These are phyloP conservation scores for Phaonia tiefii DNA, from an alignment of 2,888 invertebrate genomes.

Conservation along the genomic window DNA sequence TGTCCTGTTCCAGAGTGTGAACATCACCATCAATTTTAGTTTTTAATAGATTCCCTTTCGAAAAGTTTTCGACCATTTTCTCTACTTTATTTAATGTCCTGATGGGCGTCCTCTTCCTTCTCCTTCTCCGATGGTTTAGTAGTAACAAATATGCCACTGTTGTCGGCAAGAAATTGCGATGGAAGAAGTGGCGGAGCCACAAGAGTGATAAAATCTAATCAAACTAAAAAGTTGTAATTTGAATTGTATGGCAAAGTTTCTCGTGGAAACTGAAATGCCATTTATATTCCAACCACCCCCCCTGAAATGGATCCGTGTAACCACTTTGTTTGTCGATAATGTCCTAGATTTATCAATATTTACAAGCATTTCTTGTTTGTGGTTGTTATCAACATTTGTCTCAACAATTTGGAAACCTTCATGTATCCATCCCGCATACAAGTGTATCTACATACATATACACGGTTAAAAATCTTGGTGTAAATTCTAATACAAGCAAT, in stretches of 20 bases:
- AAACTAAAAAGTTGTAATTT: constrained; percentile 36
- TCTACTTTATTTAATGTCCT: not conserved
- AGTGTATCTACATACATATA: no score
- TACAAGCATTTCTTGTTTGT: not conserved
- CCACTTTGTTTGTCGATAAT: constrained; percentile 20
- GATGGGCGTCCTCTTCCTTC: not conserved
- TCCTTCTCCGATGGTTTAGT: not conserved
- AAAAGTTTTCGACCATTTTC: constrained; percentile 11
- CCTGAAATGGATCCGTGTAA: not conserved
- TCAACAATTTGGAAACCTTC: not conserved
- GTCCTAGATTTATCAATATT: constrained; percentile 31
- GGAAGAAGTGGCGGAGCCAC: not conserved
- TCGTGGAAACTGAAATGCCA: constrained; percentile 13
- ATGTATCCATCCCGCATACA: no score
- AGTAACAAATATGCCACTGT: not conserved
- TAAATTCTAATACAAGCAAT: no score
- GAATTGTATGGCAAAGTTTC: constrained; percentile 34
- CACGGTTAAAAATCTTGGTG: no score
- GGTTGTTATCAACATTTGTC: not conserved
- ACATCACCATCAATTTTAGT: constrained; percentile 28
- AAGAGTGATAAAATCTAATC: constrained; percentile 39
- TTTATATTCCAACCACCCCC: not conserved
- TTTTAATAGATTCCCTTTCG: not conserved
- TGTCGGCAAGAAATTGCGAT: not conserved
- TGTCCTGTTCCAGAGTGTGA: constrained; percentile 16